A percentile compares a stretch with the other conserved stretches of the same genome.
Conservation (phyloP, 2,113 vertebrate species). For the Pseudois nayaur region DNA sequence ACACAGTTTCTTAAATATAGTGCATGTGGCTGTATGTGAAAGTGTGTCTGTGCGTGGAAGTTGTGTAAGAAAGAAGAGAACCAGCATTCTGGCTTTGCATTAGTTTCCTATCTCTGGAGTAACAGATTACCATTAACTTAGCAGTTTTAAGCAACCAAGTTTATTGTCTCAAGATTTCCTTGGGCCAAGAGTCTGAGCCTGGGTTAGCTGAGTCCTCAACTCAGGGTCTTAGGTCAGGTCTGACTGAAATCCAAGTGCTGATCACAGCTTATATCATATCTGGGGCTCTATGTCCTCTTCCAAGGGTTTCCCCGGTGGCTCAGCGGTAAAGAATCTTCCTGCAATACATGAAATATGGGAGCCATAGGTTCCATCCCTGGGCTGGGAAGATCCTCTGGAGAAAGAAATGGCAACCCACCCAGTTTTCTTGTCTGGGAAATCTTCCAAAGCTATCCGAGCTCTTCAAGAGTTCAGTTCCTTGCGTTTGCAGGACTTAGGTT, state of each 20-base stretch:
- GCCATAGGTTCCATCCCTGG: neutral
- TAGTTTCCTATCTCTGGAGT: neutral
- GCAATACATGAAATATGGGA: neutral
- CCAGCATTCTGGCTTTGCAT: neutral
- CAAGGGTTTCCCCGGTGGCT: neutral
- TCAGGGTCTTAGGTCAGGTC: neutral
- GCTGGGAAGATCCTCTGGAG: neutral
- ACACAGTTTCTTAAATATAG: neutral
- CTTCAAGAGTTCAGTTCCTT: neutral
- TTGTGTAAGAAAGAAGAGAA: neutral
- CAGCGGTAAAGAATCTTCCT: neutral
- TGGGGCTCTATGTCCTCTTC: neutral
- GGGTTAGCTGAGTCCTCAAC: no score
- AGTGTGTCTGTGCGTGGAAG: fast-evolving
- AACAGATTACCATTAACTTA: neutral
- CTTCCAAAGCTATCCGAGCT: neutral
- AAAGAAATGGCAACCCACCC: neutral
- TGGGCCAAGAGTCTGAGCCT: neutral
- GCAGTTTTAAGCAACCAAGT: neutral
- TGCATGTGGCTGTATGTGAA: neutral
- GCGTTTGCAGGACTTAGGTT: neutral
- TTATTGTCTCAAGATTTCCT: no score
- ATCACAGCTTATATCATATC: neutral
- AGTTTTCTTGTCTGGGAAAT: neutral
- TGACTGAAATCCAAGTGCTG: neutral